Evolutionary conservation across 1,140 invertebrate species (phyloP).

Genomic region (Papilio machaon): DNA sequence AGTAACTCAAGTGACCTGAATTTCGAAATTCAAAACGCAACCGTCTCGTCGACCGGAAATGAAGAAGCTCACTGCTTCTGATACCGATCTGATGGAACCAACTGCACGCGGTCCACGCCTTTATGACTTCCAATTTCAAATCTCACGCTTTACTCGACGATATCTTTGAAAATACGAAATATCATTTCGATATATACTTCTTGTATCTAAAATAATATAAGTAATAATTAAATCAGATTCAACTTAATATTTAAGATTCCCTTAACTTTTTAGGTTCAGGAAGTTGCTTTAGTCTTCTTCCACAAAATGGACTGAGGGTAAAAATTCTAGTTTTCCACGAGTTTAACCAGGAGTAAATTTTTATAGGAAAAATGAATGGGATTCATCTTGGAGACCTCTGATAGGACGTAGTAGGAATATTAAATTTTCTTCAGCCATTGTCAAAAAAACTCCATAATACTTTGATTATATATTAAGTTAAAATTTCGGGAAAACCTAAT

Average conservation of each 20-base stretch:
- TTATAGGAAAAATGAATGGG: no score
- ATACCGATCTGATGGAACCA: constrained; percentile 77
- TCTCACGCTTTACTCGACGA: constrained; percentile 42
- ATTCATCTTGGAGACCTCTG: no score
- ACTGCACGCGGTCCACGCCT: constrained; percentile 71
- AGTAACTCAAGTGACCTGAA: constrained; percentile 54
- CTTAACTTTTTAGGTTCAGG: no score
- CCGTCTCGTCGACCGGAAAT: constrained; percentile 73
- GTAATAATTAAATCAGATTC: no score
- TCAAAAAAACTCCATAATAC: no score
- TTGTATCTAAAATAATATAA: neutral
- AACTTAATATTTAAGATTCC: no score
- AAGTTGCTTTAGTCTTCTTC: no score
- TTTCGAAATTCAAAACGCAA: constrained; percentile 75
- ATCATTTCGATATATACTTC: constrained; percentile 27
- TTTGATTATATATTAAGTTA: neutral
- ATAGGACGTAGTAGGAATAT: no score
- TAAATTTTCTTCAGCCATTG: no score
- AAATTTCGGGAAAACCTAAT: constrained; percentile 9
- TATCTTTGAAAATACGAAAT: constrained; percentile 46
- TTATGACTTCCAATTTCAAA: constrained; percentile 78
- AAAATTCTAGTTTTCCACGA: no score
- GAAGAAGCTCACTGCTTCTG: constrained; percentile 73
- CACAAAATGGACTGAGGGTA: no score
- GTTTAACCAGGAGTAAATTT: no score